Evolutionary conservation across 1,140 invertebrate genomes (phyloP).

Genomic region (Sarcophaga peregrina): DNA sequence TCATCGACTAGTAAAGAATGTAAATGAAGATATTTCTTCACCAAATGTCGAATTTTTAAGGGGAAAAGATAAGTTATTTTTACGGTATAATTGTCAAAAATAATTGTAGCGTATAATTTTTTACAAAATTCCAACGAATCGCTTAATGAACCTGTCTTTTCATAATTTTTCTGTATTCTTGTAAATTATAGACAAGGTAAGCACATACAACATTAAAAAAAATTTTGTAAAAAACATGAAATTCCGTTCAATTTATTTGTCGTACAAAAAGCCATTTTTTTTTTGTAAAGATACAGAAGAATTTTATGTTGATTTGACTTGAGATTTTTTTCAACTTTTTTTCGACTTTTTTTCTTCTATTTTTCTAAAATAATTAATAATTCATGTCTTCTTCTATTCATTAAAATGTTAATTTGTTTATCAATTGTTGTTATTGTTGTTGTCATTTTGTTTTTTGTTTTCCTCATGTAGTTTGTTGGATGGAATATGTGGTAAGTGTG

Average conservation of each 20-base stretch:
- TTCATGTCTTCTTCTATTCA: constrained; percentile 8
- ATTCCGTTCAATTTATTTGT: too few species aligned
- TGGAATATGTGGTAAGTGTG: not conserved
- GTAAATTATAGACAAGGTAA: not conserved
- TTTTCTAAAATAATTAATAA: constrained; percentile 10
- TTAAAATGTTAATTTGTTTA: constrained; percentile 18
- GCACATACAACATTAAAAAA: too few species aligned
- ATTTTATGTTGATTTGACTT: not conserved
- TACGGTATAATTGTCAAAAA: not conserved
- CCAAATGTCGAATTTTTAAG: too few species aligned
- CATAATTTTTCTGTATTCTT: not conserved
- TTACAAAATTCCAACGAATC: not conserved
- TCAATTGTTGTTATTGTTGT: not conserved
- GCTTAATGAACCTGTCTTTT: not conserved
- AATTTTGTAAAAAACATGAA: too few species aligned
- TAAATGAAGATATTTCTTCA: too few species aligned
- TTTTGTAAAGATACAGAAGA: too few species aligned
- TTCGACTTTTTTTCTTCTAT: not conserved
- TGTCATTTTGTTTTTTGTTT: not conserved
- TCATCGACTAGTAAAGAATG: too few species aligned
- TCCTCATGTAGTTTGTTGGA: not conserved
- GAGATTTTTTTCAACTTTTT: not conserved
- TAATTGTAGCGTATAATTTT: not conserved
- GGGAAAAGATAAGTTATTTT: not conserved
- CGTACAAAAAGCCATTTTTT: too few species aligned